phyloP scores from a whole-genome alignment of 2,888 invertebrate genomes.

The Mesorhabditis spiculigera region DNA sequence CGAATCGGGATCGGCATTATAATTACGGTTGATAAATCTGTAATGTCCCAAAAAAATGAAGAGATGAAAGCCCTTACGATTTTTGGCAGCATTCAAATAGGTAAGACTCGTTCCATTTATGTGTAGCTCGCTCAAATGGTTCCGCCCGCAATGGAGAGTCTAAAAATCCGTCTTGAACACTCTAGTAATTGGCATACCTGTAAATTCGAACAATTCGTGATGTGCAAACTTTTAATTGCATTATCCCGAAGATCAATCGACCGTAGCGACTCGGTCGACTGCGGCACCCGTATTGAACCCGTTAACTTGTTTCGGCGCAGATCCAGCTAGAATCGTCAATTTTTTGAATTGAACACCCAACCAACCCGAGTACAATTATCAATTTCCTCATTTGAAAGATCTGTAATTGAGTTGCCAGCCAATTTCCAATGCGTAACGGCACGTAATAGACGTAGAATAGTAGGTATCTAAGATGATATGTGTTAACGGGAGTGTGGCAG shows the following conservation, averaged over 20 bases:
- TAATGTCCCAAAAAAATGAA: not conserved
- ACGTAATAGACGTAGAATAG: not conserved
- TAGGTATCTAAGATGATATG: not conserved
- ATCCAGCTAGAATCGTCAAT: not conserved
- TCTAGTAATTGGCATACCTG: constrained; percentile 4
- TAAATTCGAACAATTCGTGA: not conserved
- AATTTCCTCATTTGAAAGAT: not conserved
- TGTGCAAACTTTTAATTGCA: not conserved
- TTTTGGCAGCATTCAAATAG: not conserved
- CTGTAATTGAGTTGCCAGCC: not conserved
- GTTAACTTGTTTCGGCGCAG: not conserved
- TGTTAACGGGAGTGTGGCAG: too few relatives aligned
- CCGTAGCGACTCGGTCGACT: not conserved
- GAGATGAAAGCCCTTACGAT: not conserved
- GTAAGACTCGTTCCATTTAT: not conserved
- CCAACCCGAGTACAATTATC: not conserved
- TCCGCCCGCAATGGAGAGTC: constrained; percentile 1
- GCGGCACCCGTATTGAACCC: not conserved
- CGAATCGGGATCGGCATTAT: not conserved
- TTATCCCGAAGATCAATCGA: not conserved
- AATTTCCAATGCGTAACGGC: not conserved
- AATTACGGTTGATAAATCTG: not conserved
- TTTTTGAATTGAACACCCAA: not conserved
- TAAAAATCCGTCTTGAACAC: not conserved
- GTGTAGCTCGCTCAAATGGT: not conserved